Evolutionary conservation across 2,797 vertebrate genomes (phyloP).

Genomic region (Helarctos malayanus): DNA sequence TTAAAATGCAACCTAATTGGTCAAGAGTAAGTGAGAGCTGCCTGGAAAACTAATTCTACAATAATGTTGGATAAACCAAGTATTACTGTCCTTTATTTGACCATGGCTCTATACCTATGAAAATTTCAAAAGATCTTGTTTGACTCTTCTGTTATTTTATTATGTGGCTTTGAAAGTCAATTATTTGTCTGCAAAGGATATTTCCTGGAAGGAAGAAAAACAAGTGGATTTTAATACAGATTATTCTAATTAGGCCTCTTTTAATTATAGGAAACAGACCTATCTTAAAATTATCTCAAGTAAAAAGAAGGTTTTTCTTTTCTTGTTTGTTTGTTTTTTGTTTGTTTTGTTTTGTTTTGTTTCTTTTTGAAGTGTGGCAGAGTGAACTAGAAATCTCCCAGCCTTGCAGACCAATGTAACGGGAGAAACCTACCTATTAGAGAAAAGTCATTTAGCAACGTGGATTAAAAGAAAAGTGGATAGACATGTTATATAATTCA

Average conservation of each 20-base stretch:
- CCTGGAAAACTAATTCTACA: conserved; percentile 8
- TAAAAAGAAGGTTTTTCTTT: background rate
- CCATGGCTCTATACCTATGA: background rate
- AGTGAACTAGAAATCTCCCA: background rate
- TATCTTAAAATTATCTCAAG: conserved; percentile 3
- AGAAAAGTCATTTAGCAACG: background rate
- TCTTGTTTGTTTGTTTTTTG: background rate
- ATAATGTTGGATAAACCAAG: background rate
- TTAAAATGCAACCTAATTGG: background rate
- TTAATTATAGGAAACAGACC: background rate
- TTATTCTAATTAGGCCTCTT: background rate
- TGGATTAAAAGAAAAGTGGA: background rate
- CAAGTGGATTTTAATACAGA: background rate
- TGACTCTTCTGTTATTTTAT: background rate
- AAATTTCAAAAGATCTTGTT: conserved; percentile 9
- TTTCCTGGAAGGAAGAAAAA: conserved; percentile 6
- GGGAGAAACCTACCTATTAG: background rate
- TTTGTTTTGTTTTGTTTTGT: background rate
- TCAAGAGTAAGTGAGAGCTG: background rate
- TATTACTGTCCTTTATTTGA: background rate
- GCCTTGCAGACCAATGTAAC: background rate
- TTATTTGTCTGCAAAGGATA: background rate
- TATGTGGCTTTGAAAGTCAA: background rate
- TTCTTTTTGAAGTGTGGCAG: background rate
- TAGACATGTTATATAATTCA: background rate